Evolutionary conservation across 1,140 invertebrate species (phyloP).

Genomic region (Harpegnathos saltator): DNA sequence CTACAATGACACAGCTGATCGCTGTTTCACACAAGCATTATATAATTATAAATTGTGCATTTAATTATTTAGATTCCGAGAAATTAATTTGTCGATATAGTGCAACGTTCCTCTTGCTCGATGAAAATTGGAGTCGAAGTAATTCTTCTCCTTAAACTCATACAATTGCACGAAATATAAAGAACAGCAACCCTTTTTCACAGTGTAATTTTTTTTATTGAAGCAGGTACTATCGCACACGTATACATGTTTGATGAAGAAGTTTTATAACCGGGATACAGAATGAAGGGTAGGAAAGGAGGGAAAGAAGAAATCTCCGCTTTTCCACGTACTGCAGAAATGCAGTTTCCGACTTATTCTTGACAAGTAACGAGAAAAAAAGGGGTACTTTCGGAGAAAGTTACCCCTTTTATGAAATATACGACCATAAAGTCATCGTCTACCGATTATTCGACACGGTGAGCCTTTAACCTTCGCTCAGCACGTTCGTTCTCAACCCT

Average conservation of each 20-base stretch:
- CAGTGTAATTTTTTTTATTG: background rate
- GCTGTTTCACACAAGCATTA: no score
- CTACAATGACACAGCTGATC: no score
- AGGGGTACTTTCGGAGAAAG: conserved; percentile 38
- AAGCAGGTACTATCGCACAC: no score
- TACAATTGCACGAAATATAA: background rate
- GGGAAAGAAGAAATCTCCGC: background rate
- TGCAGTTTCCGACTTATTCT: background rate
- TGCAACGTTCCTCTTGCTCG: no score
- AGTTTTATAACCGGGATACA: background rate
- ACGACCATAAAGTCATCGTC: background rate
- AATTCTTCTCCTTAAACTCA: background rate
- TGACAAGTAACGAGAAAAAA: conserved; percentile 26
- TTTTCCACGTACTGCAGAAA: background rate
- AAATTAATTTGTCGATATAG: no score
- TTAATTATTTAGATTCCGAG: no score
- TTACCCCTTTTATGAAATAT: conserved; percentile 43
- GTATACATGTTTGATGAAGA: background rate
- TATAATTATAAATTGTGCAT: no score
- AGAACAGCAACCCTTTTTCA: background rate
- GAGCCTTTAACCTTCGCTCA: conserved; percentile 49
- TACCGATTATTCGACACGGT: background rate
- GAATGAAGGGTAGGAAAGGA: background rate
- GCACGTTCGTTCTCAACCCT: conserved; percentile 53
- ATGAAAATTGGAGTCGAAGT: background rate